Conservation (phyloP, 2,888 invertebrate genomes). For the Muschampia staudingeri region DNA sequence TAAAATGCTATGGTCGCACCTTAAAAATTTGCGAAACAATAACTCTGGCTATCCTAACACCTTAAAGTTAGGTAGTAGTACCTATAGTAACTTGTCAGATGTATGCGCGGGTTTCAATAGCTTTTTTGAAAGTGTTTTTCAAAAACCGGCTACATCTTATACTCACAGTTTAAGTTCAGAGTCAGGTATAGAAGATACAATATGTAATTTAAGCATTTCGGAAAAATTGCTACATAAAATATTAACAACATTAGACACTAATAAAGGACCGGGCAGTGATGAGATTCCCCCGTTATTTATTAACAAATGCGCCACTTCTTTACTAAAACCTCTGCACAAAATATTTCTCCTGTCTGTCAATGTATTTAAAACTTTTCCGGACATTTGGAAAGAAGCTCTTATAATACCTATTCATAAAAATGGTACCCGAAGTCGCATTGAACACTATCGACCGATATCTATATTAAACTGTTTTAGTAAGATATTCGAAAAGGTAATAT, state of each 20-base stretch:
- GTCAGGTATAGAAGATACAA: not conserved
- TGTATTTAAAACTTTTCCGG: slow-evolving; percentile 11
- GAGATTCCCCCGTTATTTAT: slow-evolving; percentile 23
- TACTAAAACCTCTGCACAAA: not conserved
- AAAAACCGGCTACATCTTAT: slow-evolving; percentile 20
- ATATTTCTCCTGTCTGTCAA: slow-evolving; percentile 16
- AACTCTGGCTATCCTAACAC: slow-evolving; percentile 12
- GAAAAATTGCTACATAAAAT: slow-evolving; percentile 23
- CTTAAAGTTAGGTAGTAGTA: not conserved
- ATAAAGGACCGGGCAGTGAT: slow-evolving; percentile 34
- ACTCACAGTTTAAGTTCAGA: slow-evolving; percentile 6
- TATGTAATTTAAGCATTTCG: slow-evolving; percentile 12
- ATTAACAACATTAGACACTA: slow-evolving; percentile 9
- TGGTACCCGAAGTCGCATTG: slow-evolving; percentile 32
- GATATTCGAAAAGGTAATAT: slow-evolving; percentile 35
- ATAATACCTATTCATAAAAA: slow-evolving; percentile 38
- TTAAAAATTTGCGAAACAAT: slow-evolving; percentile 4
- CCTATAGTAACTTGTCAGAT: not conserved
- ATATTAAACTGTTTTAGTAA: slow-evolving; percentile 35
- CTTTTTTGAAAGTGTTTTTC: slow-evolving; percentile 41
- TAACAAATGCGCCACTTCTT: slow-evolving; percentile 26
- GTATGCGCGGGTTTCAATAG: slow-evolving; percentile 18
- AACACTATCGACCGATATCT: slow-evolving; percentile 38
- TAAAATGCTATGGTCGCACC: slow-evolving; percentile 10
- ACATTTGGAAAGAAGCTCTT: slow-evolving; percentile 21